Conservation (phyloP, 2,888 invertebrate genomes). For the Agriopis leucophaearia region DNA sequence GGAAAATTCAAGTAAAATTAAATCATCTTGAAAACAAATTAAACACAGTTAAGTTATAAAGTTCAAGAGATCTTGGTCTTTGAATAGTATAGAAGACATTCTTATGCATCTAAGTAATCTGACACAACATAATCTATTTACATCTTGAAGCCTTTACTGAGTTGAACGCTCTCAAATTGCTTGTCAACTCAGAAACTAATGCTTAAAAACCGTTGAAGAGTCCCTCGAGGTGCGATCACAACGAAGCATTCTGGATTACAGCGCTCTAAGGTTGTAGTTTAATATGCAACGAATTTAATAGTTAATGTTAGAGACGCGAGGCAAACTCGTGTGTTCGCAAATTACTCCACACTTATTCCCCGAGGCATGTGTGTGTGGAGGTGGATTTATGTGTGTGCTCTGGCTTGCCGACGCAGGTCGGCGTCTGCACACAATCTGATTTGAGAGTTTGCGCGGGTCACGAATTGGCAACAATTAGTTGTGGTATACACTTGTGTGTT, state of each 20-base stretch:
- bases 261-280: slow-evolving; percentile 76
- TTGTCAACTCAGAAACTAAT: slow-evolving; percentile 44
- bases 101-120: not conserved
- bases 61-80: not conserved
- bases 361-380: slow-evolving; percentile 62
- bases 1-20: no score
- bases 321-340: slow-evolving; percentile 76
- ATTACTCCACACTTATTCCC: slow-evolving; percentile 83
- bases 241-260: slow-evolving; percentile 71
- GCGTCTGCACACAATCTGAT: slow-evolving; percentile 65
- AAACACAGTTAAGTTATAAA: not conserved
- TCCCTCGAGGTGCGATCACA: slow-evolving; percentile 58
- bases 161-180: slow-evolving; percentile 30
- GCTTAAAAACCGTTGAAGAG: slow-evolving; percentile 62
- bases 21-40: no score
- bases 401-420: slow-evolving; percentile 71
- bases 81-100: not conserved
- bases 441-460: slow-evolving; percentile 48
- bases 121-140: slow-evolving; percentile 9
- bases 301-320: slow-evolving; percentile 81
- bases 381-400: slow-evolving; percentile 78
- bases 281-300: slow-evolving; percentile 86
- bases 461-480: slow-evolving; percentile 37
- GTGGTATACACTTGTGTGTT: slow-evolving; percentile 14
- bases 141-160: slow-evolving; percentile 9